Base-by-base conservation (phyloP, 2,797 vertebrate genomes). In the Lutjanus argentimaculatus region DNA sequence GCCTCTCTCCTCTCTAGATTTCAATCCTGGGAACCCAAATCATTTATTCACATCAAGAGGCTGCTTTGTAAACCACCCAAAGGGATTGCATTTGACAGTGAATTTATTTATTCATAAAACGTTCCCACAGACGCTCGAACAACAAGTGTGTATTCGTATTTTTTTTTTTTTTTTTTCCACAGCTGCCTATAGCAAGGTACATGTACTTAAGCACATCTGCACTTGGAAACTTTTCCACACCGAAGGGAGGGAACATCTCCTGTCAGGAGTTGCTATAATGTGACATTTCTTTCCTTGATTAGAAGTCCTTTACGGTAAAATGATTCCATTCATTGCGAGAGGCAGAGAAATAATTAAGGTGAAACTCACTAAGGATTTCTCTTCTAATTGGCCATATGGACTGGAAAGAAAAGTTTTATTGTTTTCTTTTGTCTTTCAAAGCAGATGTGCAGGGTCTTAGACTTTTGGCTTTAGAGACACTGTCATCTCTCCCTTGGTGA, bases 341-440 rank as follows among this genome's bases (percentile, higher is more conserved):
- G 84, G 83, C 85, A 72, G 74, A 88, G 90, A 92, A 94, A 94
- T 93, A 94, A 93, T 93, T 93, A 92, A 93, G 88, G 88, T 51
- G 72, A 91, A 92, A 93, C 83, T 92, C 96, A 94, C 93, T 40
- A 88, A 95, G 94, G 95, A 93, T 79, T 93, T 93, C 84, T 85
- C 76, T 85, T 92, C 87, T 96, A 95, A 96, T 96, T 95, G 93
- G 92, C 95, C 95, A 96, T 94, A 95, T 96, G 95, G 92, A 94
- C 88, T 91, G 88, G 91, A 92, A 93, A 92, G 90, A 90, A 92
- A 94, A 93, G 89, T 94, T 95, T 88, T 85, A 93, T 89, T 92
- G 90, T 91, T 91, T 92, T 89, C 91, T 93, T 94, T 93, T 92
- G 93, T 94, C 94, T 94, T 95, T 92, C 86, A 92, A 91, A 94